These are phyloP conservation scores for Ischnura elegans DNA, from an alignment of 2,888 invertebrate genomes.

Conservation along the genomic window DNA sequence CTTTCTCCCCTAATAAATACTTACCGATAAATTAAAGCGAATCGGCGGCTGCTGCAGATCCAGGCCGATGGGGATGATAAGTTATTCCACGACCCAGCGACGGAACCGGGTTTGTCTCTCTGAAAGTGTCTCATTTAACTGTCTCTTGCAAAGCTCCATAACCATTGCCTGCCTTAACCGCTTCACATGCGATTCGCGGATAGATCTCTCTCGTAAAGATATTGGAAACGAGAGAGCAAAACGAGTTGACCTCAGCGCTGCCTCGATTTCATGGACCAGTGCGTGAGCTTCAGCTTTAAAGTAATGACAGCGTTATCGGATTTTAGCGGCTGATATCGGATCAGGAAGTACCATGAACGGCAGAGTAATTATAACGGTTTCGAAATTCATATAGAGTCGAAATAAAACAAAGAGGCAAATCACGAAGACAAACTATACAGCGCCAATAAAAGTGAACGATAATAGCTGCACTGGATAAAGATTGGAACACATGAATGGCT, in stretches of 20 bases:
- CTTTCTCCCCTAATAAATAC: background rate
- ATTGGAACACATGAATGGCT: no score
- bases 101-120: slow-evolving; percentile 22
- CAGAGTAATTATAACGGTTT: no score
- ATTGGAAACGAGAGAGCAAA: background rate
- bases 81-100: slow-evolving; percentile 20
- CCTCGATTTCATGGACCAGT: background rate
- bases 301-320: background rate
- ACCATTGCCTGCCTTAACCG: background rate
- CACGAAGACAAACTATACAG: no score
- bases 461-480: no score
- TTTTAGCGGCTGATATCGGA: no score
- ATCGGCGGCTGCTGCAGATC: background rate
- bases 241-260: background rate
- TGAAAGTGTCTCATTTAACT: background rate
- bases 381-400: no score
- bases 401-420: no score
- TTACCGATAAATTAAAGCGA: slow-evolving; percentile 16
- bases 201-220: background rate
- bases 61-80: background rate
- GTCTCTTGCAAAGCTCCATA: background rate
- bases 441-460: no score
- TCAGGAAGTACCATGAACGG: no score
- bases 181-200: background rate
- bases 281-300: background rate